A percentile compares a stretch with the other conserved stretches of the same genome.
phyloP scores from a whole-genome alignment of 2,888 invertebrate genomes.

The Hymenopus coronatus region DNA sequence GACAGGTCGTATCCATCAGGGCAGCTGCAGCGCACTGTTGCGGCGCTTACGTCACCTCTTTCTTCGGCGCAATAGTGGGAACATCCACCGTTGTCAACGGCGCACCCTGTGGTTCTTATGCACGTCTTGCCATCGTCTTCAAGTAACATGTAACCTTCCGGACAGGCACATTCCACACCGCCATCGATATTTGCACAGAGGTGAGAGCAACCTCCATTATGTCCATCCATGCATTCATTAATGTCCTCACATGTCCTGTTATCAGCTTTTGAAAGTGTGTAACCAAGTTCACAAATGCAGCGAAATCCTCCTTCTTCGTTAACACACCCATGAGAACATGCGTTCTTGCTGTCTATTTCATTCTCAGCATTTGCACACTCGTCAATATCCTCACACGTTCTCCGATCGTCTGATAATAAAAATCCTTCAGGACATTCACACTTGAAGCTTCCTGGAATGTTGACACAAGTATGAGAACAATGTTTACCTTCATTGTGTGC shows the following conservation, averaged over 20 bases:
- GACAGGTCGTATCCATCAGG: conserved; percentile 42
- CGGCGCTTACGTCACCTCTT: conserved; percentile 44
- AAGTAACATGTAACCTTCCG: conserved; percentile 50
- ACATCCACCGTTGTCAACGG: conserved; percentile 52
- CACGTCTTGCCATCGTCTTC: conserved; percentile 44
- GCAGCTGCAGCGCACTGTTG: conserved; percentile 50
- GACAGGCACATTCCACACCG: conserved; percentile 47
- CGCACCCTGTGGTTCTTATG: conserved; percentile 45
- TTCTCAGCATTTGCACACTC: conserved; percentile 40
- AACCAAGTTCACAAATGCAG: conserved; percentile 42
- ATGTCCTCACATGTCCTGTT: conserved; percentile 37
- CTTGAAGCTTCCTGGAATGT: conserved; percentile 41
- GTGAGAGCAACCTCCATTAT: conserved; percentile 58
- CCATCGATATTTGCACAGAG: conserved; percentile 44
- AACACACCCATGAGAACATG: conserved; percentile 40
- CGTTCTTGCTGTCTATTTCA: conserved; percentile 36
- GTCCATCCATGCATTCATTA: conserved; percentile 46
- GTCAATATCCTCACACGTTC: conserved; percentile 47
- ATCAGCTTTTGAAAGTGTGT: conserved; percentile 25
- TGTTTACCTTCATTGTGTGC: conserved; percentile 37
- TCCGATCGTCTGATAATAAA: conserved; percentile 35
- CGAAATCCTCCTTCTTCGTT: conserved; percentile 41
- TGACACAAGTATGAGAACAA: conserved; percentile 42
- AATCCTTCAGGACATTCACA: conserved; percentile 57
- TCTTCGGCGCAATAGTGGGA: conserved; percentile 55